These are phyloP conservation scores for Hydrozoanthus gracilis DNA, from an alignment of 92 coral and sea anemone genomes.

Conservation along the genomic window DNA sequence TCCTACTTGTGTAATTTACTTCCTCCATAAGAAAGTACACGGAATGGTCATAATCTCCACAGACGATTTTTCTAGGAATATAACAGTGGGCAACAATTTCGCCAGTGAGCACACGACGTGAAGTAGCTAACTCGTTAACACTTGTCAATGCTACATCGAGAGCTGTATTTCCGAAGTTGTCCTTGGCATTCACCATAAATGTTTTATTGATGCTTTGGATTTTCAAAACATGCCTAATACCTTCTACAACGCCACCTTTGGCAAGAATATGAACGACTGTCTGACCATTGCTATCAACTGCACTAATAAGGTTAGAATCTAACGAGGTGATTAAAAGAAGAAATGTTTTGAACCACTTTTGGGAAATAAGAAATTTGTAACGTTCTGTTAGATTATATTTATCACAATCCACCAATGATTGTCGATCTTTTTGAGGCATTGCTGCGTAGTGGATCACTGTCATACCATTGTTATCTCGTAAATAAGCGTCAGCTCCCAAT, in stretches of 20 bases:
- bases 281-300: background rate
- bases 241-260: background rate
- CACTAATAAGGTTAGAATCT: background rate
- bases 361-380: background rate
- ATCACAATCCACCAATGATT: background rate
- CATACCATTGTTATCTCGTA: slow-evolving; percentile 16
- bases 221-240: background rate
- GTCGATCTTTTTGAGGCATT: background rate
- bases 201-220: background rate
- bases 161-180: background rate
- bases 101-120: too few relatives aligned
- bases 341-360: background rate
- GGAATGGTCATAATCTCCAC: too few relatives aligned
- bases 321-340: background rate
- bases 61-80: too few relatives aligned
- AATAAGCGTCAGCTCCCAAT: slow-evolving; percentile 1
- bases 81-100: too few relatives aligned
- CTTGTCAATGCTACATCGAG: too few relatives aligned
- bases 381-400: background rate
- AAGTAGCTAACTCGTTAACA: background rate
- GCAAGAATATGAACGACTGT: slow-evolving; percentile 17
- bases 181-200: slow-evolving; percentile 2
- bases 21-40: too few relatives aligned
- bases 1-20: too few relatives aligned
- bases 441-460: slow-evolving; percentile 20